Percentiles rank a stretch among this genome's conserved stretches.
Conservation (phyloP, 2,113 vertebrate genomes). For the Dasyurus viverrinus region DNA sequence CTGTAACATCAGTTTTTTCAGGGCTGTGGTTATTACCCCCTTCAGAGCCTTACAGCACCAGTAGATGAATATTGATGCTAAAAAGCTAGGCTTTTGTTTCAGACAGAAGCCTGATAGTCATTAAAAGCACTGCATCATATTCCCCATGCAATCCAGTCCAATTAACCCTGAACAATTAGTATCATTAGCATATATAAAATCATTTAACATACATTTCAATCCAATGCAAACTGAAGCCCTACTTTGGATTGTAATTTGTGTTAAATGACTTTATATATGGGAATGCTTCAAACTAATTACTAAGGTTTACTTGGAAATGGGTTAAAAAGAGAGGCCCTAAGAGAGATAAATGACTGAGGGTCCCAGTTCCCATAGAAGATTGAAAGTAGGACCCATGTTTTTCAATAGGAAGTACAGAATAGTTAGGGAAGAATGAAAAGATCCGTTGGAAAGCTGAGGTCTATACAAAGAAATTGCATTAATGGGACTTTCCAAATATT, state of each 20-base stretch:
- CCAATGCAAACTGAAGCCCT: background rate
- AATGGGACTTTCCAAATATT: background rate
- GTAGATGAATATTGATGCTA: background rate
- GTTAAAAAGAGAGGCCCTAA: background rate
- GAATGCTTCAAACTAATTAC: background rate
- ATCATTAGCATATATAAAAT: background rate
- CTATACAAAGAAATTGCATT: background rate
- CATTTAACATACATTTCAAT: background rate
- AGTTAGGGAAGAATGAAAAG: background rate
- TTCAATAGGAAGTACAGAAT: background rate
- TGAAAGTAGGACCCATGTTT: background rate
- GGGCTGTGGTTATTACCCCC: background rate
- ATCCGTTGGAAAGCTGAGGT: background rate
- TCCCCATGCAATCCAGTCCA: background rate
- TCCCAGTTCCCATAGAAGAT: background rate
- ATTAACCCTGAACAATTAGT: slow-evolving; percentile 5
- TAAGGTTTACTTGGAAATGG: background rate
- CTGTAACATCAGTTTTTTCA: background rate
- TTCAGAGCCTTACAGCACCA: background rate
- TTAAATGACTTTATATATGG: background rate
- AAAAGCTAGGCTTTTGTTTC: slow-evolving; percentile 1
- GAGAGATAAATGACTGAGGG: background rate
- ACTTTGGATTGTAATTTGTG: background rate
- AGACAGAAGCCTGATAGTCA: slow-evolving; percentile 3
- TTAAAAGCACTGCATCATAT: background rate